Evolutionary conservation across 2,888 invertebrate genomes (phyloP).

Genomic region (Cryptocephalus primarius): DNA sequence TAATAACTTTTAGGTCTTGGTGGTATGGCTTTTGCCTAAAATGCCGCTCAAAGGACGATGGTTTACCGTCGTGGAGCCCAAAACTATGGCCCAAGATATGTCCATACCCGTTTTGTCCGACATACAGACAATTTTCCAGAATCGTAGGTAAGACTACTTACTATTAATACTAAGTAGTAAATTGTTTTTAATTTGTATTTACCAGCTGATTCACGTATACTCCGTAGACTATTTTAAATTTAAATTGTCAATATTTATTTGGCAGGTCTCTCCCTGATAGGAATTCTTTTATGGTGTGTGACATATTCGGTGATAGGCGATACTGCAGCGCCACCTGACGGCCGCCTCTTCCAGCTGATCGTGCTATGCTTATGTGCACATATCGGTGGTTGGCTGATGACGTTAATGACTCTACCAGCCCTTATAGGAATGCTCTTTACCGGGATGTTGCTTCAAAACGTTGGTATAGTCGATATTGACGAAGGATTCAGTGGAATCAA

Average conservation of each 20-base stretch:
- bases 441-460: slow-evolving; percentile 66
- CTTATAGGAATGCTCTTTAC: slow-evolving; percentile 80
- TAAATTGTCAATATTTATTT: not conserved
- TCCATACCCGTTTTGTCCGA: slow-evolving; percentile 77
- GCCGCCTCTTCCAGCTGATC: slow-evolving; percentile 68
- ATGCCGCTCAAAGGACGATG: slow-evolving; percentile 59
- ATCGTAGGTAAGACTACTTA: slow-evolving; percentile 6
- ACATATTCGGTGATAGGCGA: slow-evolving; percentile 66
- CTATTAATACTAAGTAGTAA: no score
- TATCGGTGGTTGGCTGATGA: slow-evolving; percentile 73
- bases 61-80: slow-evolving; percentile 66
- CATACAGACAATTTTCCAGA: slow-evolving; percentile 45
- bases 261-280: slow-evolving; percentile 42
- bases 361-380: slow-evolving; percentile 65
- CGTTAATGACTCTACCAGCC: slow-evolving; percentile 69
- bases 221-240: no score
- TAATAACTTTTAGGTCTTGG: slow-evolving; percentile 73
- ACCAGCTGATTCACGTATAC: no score
- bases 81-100: slow-evolving; percentile 69
- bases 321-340: slow-evolving; percentile 75
- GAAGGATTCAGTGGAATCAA: slow-evolving; percentile 54
- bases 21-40: slow-evolving; percentile 71
- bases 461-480: slow-evolving; percentile 58
- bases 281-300: slow-evolving; percentile 64
- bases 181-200: no score